Percentiles rank a stretch among this genome's conserved stretches.
phyloP scores from a whole-genome alignment of 2,888 invertebrate genomes.

The Ditylenchus weischeri region DNA sequence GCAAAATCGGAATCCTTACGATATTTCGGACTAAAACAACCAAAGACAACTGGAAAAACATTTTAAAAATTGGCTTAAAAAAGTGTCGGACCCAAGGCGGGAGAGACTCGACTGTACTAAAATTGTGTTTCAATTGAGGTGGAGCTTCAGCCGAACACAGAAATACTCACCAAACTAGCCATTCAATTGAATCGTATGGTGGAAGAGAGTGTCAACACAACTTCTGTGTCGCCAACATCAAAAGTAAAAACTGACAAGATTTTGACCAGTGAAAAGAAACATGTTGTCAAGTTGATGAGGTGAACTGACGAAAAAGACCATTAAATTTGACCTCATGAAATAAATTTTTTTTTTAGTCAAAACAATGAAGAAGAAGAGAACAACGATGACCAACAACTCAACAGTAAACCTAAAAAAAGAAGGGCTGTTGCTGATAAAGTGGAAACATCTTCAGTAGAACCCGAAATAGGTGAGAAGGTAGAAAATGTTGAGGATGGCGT shows the following conservation, averaged over 20 bases:
- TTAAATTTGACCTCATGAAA: neutral
- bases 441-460: neutral
- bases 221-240: neutral
- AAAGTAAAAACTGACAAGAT: slow-evolving; percentile 16
- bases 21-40: too few species aligned
- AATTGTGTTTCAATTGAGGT: slow-evolving; percentile 27
- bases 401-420: slow-evolving; percentile 2
- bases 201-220: neutral
- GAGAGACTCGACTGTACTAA: too few species aligned
- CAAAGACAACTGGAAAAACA: too few species aligned
- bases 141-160: slow-evolving; percentile 50
- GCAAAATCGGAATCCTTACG: too few species aligned
- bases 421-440: slow-evolving; percentile 5
- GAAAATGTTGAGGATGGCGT: too few species aligned
- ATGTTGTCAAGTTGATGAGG: neutral
- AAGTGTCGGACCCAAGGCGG: too few species aligned
- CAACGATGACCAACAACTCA: neutral
- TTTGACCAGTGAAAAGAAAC: neutral
- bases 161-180: slow-evolving; percentile 43
- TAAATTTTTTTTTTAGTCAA: too few species aligned
- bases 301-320: neutral
- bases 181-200: slow-evolving; percentile 37
- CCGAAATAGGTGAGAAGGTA: too few species aligned
- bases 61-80: too few species aligned
- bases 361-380: slow-evolving; percentile 3